Evolutionary conservation across 2,888 invertebrate species (phyloP).

Genomic region (Frankliniella intonsa): DNA sequence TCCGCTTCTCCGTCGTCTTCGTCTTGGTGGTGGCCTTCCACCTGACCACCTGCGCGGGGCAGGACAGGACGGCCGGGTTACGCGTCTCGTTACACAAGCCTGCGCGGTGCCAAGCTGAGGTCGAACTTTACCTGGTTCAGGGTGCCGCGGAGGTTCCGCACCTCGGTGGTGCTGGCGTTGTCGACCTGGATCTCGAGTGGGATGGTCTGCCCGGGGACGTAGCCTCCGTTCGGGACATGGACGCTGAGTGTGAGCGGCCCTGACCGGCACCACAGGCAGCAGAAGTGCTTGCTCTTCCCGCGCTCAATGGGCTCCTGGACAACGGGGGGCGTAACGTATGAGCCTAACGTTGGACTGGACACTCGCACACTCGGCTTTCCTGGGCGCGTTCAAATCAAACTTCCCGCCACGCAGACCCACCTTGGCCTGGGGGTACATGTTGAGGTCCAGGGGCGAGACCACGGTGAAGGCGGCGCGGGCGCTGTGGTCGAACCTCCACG

Average conservation of each 20-base stretch:
- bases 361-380: background rate
- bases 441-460: constrained; percentile 46
- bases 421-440: constrained; percentile 39
- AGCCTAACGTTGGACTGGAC: background rate
- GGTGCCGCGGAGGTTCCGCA: constrained; percentile 35
- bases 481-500: constrained; percentile 47
- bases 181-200: constrained; percentile 39
- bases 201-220: constrained; percentile 41
- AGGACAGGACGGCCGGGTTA: too few relatives aligned
- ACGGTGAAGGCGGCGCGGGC: constrained; percentile 45
- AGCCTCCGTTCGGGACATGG: constrained; percentile 39
- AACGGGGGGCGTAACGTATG: background rate
- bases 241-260: constrained; percentile 39
- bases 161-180: constrained; percentile 38
- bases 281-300: constrained; percentile 38
- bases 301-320: constrained; percentile 36
- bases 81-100: too few relatives aligned
- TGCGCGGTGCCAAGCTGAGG: too few relatives aligned
- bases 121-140: constrained; percentile 37
- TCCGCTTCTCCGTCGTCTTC: background rate
- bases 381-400: background rate
- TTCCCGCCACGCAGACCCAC: constrained; percentile 31
- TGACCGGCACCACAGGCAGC: constrained; percentile 40
- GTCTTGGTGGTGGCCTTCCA: background rate
- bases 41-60: background rate